phyloP scores from a whole-genome alignment of 2,888 invertebrate genomes.

The Petrolisthes manimaculis region DNA sequence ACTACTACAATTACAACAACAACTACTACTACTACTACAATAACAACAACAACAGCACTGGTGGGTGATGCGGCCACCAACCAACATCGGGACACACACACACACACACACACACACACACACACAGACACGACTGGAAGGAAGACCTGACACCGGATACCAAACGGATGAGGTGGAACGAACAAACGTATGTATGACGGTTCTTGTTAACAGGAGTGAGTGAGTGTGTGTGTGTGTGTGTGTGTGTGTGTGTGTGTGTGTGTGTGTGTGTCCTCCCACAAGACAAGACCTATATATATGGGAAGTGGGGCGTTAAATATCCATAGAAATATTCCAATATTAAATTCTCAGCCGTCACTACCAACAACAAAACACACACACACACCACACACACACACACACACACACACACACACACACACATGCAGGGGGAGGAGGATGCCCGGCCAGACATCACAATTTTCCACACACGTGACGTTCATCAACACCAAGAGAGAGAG shows the following conservation, averaged over 20 bases:
- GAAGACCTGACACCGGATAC: not conserved
- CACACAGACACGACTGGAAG: not conserved
- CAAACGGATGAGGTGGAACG: not conserved
- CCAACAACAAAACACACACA: no score
- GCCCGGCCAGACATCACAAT: not conserved
- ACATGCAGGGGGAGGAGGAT: not conserved
- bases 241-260: conserved; percentile 1
- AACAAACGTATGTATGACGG: not conserved
- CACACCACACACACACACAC: no score
- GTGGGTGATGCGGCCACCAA: no score
- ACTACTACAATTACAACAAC: no score
- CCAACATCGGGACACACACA: no score
- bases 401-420: no score
- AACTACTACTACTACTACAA: no score
- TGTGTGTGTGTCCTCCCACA: not conserved
- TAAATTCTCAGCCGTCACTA: no score
- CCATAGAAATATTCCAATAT: no score
- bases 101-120: not conserved
- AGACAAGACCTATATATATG: no score
- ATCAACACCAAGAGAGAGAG: not conserved
- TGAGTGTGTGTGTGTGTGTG: not conserved
- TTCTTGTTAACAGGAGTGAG: not conserved
- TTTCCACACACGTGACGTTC: conserved; percentile 30
- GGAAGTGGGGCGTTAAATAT: no score
- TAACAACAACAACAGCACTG: no score